Conservation (phyloP, 2,797 vertebrate genomes). For the Peromyscus melanophrys region DNA sequence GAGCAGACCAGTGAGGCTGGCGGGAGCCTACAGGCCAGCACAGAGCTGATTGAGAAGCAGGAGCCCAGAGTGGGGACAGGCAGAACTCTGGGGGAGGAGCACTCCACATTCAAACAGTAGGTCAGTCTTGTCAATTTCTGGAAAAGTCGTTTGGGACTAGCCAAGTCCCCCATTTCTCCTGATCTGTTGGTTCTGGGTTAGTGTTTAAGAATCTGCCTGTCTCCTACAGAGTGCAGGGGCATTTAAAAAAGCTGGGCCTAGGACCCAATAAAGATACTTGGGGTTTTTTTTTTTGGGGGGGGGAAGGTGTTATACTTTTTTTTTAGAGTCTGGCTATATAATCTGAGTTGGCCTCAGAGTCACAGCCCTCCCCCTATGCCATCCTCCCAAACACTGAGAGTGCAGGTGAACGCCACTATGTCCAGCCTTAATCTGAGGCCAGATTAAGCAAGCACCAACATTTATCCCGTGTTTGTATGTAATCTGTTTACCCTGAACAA, state of each 20-base stretch:
- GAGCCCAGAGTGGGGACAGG: accelerated
- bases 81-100: too few relatives aligned
- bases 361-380: background rate
- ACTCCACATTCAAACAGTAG: too few relatives aligned
- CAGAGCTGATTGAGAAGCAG: background rate
- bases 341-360: background rate
- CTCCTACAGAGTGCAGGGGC: background rate
- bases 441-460: background rate
- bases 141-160: background rate
- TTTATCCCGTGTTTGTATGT: accelerated
- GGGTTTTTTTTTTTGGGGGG: background rate
- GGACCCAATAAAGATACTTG: background rate
- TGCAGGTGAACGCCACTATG: too few relatives aligned
- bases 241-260: background rate
- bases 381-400: background rate
- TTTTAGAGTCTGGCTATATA: background rate
- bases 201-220: background rate
- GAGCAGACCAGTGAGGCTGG: background rate
- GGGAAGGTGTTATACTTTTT: background rate
- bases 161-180: background rate
- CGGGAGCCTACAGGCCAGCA: accelerated
- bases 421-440: background rate
- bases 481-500: background rate
- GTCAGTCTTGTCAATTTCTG: background rate
- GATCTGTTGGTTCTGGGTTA: background rate